These are phyloP conservation scores for Pyrgus malvae DNA, from an alignment of 2,888 invertebrate genomes.

Conservation along the genomic window DNA sequence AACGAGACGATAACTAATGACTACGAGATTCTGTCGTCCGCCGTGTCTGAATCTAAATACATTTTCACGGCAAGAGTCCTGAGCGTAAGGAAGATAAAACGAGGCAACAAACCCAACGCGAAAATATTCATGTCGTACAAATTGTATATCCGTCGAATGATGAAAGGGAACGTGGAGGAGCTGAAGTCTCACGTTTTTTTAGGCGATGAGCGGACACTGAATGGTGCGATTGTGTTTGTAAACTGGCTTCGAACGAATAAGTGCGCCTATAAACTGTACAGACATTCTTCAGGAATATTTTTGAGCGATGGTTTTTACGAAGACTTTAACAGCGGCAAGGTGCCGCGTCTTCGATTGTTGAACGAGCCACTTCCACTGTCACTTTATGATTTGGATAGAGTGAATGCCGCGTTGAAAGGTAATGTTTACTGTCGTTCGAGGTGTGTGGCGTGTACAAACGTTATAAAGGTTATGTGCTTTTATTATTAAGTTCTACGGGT, in stretches of 20 bases:
- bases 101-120: slow-evolving; percentile 56
- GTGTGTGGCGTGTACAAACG: slow-evolving; percentile 54
- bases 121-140: slow-evolving; percentile 75
- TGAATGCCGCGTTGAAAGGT: slow-evolving; percentile 78
- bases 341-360: slow-evolving; percentile 66
- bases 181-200: slow-evolving; percentile 66
- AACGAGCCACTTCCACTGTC: slow-evolving; percentile 76
- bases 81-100: slow-evolving; percentile 75
- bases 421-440: slow-evolving; percentile 65
- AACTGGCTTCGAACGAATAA: slow-evolving; percentile 74
- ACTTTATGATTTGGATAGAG: slow-evolving; percentile 77
- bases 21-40: slow-evolving; percentile 79
- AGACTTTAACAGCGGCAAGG: slow-evolving; percentile 54
- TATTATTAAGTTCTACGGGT: slow-evolving; percentile 40
- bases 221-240: slow-evolving; percentile 72
- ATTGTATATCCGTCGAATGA: slow-evolving; percentile 67
- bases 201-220: slow-evolving; percentile 66
- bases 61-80: slow-evolving; percentile 76
- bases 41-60: slow-evolving; percentile 78
- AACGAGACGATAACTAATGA: slow-evolving; percentile 81
- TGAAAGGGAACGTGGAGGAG: slow-evolving; percentile 71
- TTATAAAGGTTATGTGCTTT: slow-evolving; percentile 54
- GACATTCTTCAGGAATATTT: slow-evolving; percentile 77
- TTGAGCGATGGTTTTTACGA: slow-evolving; percentile 71
- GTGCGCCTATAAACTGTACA: slow-evolving; percentile 73